Evolutionary conservation across 2,888 invertebrate species (phyloP).

Genomic region (Rosalia funebris): DNA sequence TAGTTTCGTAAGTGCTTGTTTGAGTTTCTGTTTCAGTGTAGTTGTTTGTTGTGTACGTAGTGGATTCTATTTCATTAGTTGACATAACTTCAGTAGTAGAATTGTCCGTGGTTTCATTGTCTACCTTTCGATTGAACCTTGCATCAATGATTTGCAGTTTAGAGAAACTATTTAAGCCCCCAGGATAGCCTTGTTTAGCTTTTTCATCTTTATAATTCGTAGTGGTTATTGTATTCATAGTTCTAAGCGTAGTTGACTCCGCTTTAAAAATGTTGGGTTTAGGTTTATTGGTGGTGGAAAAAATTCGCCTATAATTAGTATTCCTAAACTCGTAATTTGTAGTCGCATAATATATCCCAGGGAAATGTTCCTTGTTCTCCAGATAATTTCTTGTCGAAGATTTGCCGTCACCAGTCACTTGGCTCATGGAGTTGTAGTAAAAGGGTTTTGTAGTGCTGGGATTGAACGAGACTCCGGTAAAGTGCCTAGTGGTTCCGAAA

Average conservation of each 20-base stretch:
- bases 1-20: slow-evolving; percentile 48
- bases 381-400: slow-evolving; percentile 39
- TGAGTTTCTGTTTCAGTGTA: slow-evolving; percentile 7
- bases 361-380: slow-evolving; percentile 32
- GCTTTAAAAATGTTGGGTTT: slow-evolving; percentile 20
- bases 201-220: slow-evolving; percentile 32
- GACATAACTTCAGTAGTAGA: neutral
- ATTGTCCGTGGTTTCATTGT: slow-evolving; percentile 33
- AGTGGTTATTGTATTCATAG: slow-evolving; percentile 10
- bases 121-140: slow-evolving; percentile 50
- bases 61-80: slow-evolving; percentile 10
- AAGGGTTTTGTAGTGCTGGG: slow-evolving; percentile 50
- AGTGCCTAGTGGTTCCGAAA: slow-evolving; percentile 56
- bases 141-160: slow-evolving; percentile 42
- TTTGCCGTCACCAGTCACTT: slow-evolving; percentile 38
- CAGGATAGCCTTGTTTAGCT: slow-evolving; percentile 38
- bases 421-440: slow-evolving; percentile 29
- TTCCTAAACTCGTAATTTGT: slow-evolving; percentile 46
- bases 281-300: slow-evolving; percentile 39
- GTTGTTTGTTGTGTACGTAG: slow-evolving; percentile 3
- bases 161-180: slow-evolving; percentile 30
- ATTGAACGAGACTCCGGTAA: slow-evolving; percentile 44
- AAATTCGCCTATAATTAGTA: slow-evolving; percentile 42
- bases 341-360: slow-evolving; percentile 40
- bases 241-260: slow-evolving; percentile 24